These are phyloP conservation scores for Cephus pulcher DNA, from an alignment of 2,888 invertebrate genomes.

Conservation along the genomic window DNA sequence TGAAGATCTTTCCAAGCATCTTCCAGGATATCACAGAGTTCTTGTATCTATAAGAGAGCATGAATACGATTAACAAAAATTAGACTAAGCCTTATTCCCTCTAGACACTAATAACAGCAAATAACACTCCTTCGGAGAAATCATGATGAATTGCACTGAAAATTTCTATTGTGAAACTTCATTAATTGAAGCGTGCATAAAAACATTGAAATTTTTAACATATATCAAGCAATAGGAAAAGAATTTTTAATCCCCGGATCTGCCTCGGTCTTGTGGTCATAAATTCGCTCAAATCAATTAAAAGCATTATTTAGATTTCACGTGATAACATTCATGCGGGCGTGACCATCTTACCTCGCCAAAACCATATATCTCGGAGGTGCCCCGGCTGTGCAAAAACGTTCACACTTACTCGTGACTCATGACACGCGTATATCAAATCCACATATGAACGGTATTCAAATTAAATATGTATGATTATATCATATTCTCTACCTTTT, in stretches of 20 bases:
- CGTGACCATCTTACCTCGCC: conserved; percentile 50
- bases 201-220: conserved; percentile 4
- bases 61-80: not conserved
- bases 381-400: conserved; percentile 60
- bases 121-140: not conserved
- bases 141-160: not conserved
- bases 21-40: conserved; percentile 79
- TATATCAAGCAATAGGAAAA: not conserved
- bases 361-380: conserved; percentile 43
- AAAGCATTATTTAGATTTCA: not conserved
- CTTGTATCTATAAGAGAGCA: conserved; percentile 72
- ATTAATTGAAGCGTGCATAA: not conserved
- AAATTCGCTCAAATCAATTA: not conserved
- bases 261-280: not conserved
- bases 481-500: conserved; percentile 70
- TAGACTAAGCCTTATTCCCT: not conserved
- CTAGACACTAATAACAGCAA: not conserved
- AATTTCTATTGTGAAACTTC: not conserved
- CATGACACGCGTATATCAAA: not conserved
- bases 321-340: conserved; percentile 39
- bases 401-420: conserved; percentile 18
- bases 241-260: not conserved
- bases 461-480: not conserved
- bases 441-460: not conserved
- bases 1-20: conserved; percentile 82